These are phyloP conservation scores for Pseudobourletiella spinata DNA, from an alignment of 1,140 invertebrate genomes.

Conservation along the genomic window DNA sequence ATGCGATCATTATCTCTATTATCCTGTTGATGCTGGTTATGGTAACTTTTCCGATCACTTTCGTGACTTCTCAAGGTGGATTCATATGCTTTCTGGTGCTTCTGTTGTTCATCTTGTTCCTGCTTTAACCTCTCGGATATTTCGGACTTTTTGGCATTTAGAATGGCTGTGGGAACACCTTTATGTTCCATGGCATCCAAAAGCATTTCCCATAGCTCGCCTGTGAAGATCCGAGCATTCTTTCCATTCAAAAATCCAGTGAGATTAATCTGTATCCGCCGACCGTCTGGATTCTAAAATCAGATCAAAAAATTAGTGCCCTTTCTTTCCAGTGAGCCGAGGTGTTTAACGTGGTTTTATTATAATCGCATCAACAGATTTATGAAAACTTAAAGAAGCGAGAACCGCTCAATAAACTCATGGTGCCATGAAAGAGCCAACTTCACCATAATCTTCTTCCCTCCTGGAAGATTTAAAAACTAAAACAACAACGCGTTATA, in stretches of 20 bases:
- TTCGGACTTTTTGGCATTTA: slow-evolving; percentile 6
- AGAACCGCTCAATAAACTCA: too few relatives aligned
- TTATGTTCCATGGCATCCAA: slow-evolving; percentile 87
- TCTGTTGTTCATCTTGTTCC: background rate
- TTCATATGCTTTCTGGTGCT: background rate
- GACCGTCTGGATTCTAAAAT: slow-evolving; percentile 73
- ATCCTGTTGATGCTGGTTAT: background rate
- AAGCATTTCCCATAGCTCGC: slow-evolving; percentile 89
- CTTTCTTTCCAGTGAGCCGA: too few relatives aligned
- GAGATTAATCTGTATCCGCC: slow-evolving; percentile 98
- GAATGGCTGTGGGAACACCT: slow-evolving; percentile 48
- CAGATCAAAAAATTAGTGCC: too few relatives aligned
- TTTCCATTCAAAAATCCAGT: slow-evolving; percentile 98
- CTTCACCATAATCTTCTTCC: too few relatives aligned
- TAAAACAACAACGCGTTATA: too few relatives aligned
- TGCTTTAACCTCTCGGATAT: background rate
- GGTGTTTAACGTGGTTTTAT: background rate
- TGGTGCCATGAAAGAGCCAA: too few relatives aligned
- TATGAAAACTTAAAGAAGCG: too few relatives aligned
- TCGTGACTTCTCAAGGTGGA: background rate
- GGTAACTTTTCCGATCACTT: background rate
- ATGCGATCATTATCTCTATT: background rate
- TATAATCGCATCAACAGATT: too few relatives aligned
- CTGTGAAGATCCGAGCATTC: slow-evolving; percentile 95
- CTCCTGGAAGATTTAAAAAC: too few relatives aligned